phyloP scores from a whole-genome alignment of 2,888 invertebrate genomes.

The Perizoma affinitatum region DNA sequence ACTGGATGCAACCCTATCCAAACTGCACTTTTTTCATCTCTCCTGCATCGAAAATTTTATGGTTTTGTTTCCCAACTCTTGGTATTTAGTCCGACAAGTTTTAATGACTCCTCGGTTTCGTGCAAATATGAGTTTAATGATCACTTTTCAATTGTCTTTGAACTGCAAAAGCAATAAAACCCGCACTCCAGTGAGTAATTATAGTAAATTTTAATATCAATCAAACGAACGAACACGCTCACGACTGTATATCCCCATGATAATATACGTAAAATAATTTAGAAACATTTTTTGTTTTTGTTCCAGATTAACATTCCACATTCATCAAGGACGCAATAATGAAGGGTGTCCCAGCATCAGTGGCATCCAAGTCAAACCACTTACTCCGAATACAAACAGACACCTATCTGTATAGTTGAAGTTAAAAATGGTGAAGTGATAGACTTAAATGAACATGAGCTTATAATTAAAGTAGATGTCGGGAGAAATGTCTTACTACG shows the following conservation, averaged over 20 bases:
- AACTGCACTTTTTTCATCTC: slow-evolving; percentile 50
- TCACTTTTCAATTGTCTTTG: slow-evolving; percentile 25
- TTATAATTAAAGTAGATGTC: slow-evolving; percentile 80
- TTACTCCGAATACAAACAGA: slow-evolving; percentile 64
- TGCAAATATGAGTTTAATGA: slow-evolving; percentile 30
- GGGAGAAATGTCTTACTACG: slow-evolving; percentile 80
- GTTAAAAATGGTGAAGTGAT: slow-evolving; percentile 73
- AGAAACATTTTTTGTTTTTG: slow-evolving; percentile 51
- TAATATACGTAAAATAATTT: too few relatives aligned
- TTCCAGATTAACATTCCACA: slow-evolving; percentile 63
- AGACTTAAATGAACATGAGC: slow-evolving; percentile 78
- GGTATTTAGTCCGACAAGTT: slow-evolving; percentile 41
- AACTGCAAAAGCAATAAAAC: slow-evolving; percentile 17
- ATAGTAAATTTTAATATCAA: too few relatives aligned
- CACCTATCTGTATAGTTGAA: slow-evolving; percentile 76
- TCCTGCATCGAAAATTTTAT: slow-evolving; percentile 43
- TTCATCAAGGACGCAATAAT: slow-evolving; percentile 52
- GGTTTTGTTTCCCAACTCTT: slow-evolving; percentile 43
- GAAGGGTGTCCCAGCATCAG: slow-evolving; percentile 54
- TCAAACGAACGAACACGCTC: too few relatives aligned
- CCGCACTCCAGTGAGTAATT: slow-evolving; percentile 2
- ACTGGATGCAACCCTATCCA: background rate
- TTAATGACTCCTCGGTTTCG: slow-evolving; percentile 47
- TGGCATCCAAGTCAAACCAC: slow-evolving; percentile 57
- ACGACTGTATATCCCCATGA: too few relatives aligned